Evolutionary conservation across 2,888 invertebrate species (phyloP).

Genomic region (Hermaeophaga mercurialis): DNA sequence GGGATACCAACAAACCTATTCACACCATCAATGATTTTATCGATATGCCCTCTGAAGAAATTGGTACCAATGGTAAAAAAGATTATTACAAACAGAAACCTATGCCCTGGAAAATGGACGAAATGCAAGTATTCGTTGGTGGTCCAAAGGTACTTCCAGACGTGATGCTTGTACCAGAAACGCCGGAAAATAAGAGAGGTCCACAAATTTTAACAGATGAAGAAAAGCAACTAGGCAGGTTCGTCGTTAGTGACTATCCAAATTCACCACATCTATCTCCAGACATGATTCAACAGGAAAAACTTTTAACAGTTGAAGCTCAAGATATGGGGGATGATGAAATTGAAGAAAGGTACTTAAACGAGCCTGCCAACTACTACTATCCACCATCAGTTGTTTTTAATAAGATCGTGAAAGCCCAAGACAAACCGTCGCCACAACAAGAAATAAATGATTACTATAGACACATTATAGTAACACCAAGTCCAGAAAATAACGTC

Average conservation of each 20-base stretch:
- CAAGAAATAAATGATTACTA: slow-evolving; percentile 16
- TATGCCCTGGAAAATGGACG: slow-evolving; percentile 31
- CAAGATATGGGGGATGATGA: slow-evolving; percentile 29
- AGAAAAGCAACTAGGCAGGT: slow-evolving; percentile 32
- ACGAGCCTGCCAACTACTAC: neutral
- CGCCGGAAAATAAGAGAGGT: neutral
- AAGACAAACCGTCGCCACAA: slow-evolving; percentile 6
- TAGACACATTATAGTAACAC: slow-evolving; percentile 4
- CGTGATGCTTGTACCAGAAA: slow-evolving; percentile 25
- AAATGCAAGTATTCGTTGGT: slow-evolving; percentile 21
- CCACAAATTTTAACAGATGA: slow-evolving; percentile 18
- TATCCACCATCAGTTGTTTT: slow-evolving; percentile 16
- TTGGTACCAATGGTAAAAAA: slow-evolving; percentile 6
- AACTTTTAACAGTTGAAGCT: slow-evolving; percentile 35
- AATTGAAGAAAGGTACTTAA: slow-evolving; percentile 28
- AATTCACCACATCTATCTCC: slow-evolving; percentile 11
- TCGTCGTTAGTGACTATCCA: slow-evolving; percentile 24
- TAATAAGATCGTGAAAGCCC: slow-evolving; percentile 16
- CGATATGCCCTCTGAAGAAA: slow-evolving; percentile 32
- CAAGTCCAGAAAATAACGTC: neutral
- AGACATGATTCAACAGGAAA: slow-evolving; percentile 36
- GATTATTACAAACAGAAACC: neutral
- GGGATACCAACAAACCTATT: slow-evolving; percentile 22
- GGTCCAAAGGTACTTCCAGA: slow-evolving; percentile 34
- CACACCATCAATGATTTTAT: slow-evolving; percentile 27